Conservation (phyloP, 1,140 invertebrate species). For the Neodiprion virginianus region DNA sequence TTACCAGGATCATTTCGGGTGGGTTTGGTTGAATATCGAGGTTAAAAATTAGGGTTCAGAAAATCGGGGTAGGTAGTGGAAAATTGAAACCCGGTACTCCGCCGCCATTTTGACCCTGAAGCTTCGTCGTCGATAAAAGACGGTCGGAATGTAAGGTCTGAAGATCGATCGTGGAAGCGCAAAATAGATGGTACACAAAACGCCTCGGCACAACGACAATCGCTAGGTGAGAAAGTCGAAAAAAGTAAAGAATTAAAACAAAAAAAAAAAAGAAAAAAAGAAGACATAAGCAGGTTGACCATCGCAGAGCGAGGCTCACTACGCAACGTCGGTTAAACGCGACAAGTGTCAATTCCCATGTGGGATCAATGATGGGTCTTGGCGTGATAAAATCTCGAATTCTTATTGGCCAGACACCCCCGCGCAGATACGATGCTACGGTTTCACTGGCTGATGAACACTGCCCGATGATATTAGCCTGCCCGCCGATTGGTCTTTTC, state of each 20-base stretch:
- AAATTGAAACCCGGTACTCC: too few relatives aligned
- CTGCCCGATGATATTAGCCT: constrained; percentile 36
- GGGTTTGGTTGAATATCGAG: too few relatives aligned
- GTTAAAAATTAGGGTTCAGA: too few relatives aligned
- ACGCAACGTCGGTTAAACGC: neutral
- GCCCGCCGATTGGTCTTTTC: constrained; percentile 28
- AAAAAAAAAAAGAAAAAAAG: neutral
- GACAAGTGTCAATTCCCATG: constrained; percentile 12
- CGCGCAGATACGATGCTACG: constrained; percentile 39
- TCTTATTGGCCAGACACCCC: constrained; percentile 46
- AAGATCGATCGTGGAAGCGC: too few relatives aligned
- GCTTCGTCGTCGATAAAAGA: too few relatives aligned
- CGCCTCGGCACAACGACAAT: neutral
- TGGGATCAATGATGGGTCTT: constrained; percentile 8
- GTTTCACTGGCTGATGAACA: constrained; percentile 39
- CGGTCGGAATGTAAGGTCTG: too few relatives aligned
- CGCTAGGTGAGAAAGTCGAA: neutral
- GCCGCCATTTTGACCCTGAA: too few relatives aligned
- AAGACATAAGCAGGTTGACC: neutral
- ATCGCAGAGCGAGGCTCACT: neutral
- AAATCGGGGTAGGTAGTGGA: too few relatives aligned
- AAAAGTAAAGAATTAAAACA: neutral
- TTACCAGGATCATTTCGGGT: too few relatives aligned
- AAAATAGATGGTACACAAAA: too few relatives aligned
- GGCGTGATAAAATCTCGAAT: constrained; percentile 40